Evolutionary conservation across 2,113 vertebrate species (phyloP).

Genomic region (Rhinolophus ferrumequinum): DNA sequence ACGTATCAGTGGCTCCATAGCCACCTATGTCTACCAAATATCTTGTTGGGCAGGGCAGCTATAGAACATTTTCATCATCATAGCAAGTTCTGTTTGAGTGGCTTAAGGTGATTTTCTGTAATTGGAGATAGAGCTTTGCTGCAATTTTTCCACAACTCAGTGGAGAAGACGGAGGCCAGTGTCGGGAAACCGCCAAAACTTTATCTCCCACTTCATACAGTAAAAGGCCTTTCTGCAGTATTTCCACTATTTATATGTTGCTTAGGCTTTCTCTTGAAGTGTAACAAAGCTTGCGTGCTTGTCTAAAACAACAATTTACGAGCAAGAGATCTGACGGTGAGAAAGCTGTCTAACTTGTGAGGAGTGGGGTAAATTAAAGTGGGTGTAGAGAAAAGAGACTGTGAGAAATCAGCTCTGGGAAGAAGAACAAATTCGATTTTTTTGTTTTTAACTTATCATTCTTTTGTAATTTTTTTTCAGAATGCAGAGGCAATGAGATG

Average conservation of each 20-base stretch:
- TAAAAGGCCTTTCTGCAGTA: neutral
- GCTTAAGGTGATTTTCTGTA: neutral
- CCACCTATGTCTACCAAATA: neutral
- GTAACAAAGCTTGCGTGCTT: conserved; percentile 5
- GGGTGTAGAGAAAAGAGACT: neutral
- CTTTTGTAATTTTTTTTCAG: neutral
- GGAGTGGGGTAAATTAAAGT: neutral
- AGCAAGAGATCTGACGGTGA: neutral
- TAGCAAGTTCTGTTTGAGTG: neutral
- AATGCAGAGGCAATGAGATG: neutral
- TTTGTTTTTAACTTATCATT: neutral
- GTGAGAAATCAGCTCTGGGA: neutral
- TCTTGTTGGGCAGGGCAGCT: neutral
- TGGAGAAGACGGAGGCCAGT: neutral
- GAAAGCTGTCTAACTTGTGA: neutral
- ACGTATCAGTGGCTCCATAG: neutral
- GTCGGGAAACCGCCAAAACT: neutral
- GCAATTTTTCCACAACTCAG: neutral
- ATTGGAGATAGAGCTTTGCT: neutral
- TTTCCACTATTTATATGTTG: neutral
- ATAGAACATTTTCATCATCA: neutral
- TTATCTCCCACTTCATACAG: neutral
- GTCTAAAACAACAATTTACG: neutral
- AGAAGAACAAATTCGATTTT: neutral
- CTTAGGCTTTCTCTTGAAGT: neutral